A percentile compares a stretch with the other conserved stretches of the same genome.
Evolutionary conservation across 2,888 invertebrate genomes (phyloP).

Genomic region (Malacosoma neustria): DNA sequence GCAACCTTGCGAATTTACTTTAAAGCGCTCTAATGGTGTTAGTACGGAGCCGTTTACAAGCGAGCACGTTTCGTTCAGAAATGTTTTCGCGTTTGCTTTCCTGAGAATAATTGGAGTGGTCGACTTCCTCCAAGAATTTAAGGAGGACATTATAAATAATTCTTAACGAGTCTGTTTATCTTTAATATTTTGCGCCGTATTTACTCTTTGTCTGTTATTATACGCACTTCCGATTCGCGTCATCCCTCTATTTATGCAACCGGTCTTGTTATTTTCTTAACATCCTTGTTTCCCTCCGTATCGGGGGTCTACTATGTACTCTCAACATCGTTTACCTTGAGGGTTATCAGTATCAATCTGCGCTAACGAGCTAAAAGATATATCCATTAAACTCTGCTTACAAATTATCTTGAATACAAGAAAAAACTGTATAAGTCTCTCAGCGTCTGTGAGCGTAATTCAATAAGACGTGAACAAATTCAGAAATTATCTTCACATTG

Average conservation of each 20-base stretch:
- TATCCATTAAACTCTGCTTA: background rate
- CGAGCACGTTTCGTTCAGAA: conserved; percentile 27
- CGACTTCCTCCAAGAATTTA: conserved; percentile 32
- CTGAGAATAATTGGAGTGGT: conserved; percentile 51
- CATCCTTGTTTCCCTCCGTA: background rate
- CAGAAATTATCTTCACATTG: background rate
- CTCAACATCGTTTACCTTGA: background rate
- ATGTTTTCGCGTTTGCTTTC: conserved; percentile 28
- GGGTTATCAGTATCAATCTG: background rate
- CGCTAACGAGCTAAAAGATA: background rate
- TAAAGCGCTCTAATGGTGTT: background rate
- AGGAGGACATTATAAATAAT: conserved; percentile 27
- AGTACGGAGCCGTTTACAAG: conserved; percentile 21
- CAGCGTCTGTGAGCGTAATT: background rate
- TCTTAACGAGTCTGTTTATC: conserved; percentile 24
- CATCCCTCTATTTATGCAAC: background rate
- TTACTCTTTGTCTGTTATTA: background rate
- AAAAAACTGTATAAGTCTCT: background rate
- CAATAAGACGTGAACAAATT: background rate
- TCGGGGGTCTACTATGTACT: background rate
- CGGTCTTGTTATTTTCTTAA: background rate
- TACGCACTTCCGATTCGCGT: background rate
- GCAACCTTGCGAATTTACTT: background rate
- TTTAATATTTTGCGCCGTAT: conserved; percentile 9
- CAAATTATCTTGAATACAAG: background rate